Conservation (phyloP, 92 coral and sea anemone species). For the Palythoa caribaeorum region DNA sequence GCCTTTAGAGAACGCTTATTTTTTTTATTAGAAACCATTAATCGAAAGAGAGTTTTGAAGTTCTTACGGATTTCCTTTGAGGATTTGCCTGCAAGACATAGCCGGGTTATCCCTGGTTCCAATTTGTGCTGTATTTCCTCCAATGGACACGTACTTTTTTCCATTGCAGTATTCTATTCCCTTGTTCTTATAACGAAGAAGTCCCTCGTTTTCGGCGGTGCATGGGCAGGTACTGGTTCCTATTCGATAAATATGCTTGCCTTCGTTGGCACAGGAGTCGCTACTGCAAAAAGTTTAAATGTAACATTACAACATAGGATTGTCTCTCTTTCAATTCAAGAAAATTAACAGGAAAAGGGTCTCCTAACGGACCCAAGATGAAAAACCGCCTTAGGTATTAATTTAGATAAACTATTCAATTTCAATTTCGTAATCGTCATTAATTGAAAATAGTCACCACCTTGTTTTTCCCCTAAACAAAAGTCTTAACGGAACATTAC, state of each 20-base stretch:
- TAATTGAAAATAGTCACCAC: no score
- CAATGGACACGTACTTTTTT: slow-evolving; percentile 40
- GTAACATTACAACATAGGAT: neutral
- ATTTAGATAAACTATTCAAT: no score
- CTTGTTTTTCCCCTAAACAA: no score
- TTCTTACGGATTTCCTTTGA: slow-evolving; percentile 15
- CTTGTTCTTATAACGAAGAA: slow-evolving; percentile 52
- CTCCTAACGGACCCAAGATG: no score
- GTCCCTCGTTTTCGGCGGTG: slow-evolving; percentile 40
- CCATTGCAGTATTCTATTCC: slow-evolving; percentile 57
- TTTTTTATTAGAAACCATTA: neutral
- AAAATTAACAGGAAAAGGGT: no score
- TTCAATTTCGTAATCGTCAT: no score
- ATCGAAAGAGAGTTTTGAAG: neutral
- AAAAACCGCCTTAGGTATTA: no score
- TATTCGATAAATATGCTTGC: slow-evolving; percentile 43
- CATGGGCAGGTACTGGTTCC: slow-evolving; percentile 49
- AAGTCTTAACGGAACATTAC: no score
- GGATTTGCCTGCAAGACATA: slow-evolving; percentile 1
- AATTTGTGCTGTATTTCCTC: slow-evolving; percentile 6
- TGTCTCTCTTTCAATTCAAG: no score
- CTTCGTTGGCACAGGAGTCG: neutral
- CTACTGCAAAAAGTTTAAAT: neutral
- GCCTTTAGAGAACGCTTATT: no score
- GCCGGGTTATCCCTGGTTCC: slow-evolving; percentile 1